Conservation (phyloP, 2,888 invertebrate species). For the Globia sparganii region DNA sequence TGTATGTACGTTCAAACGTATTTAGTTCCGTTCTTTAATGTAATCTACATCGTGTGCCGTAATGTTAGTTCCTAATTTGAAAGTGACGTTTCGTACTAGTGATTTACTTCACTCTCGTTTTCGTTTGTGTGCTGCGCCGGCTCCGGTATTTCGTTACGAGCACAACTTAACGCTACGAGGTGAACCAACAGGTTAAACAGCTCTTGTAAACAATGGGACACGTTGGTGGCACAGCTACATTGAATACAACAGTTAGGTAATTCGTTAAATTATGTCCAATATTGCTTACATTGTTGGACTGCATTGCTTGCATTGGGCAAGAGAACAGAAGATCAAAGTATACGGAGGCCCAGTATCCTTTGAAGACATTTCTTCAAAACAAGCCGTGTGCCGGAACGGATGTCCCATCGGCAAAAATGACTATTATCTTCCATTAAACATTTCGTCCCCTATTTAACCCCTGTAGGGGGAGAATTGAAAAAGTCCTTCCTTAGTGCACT, state of each 20-base stretch:
- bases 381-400: background rate
- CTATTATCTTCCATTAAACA: no score
- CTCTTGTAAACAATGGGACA: conserved; percentile 41
- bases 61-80: conserved; percentile 41
- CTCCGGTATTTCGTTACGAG: conserved; percentile 21
- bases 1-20: conserved; percentile 20
- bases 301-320: background rate
- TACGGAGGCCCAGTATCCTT: background rate
- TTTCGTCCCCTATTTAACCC: background rate
- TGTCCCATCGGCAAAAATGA: background rate
- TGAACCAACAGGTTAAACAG: conserved; percentile 44
- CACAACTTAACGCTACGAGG: conserved; percentile 27
- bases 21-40: conserved; percentile 23
- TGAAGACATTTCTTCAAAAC: background rate
- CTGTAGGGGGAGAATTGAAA: background rate
- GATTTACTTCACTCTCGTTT: conserved; percentile 47
- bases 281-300: background rate
- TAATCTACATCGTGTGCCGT: background rate
- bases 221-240: conserved; percentile 28
- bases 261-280: background rate
- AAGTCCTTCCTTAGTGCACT: background rate
- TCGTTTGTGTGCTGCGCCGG: conserved; percentile 32
- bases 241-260: conserved; percentile 28
- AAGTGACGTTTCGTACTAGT: conserved; percentile 35
- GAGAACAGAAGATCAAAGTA: background rate